Conservation (phyloP, 2,113 vertebrate species). For the Columba janthina region DNA sequence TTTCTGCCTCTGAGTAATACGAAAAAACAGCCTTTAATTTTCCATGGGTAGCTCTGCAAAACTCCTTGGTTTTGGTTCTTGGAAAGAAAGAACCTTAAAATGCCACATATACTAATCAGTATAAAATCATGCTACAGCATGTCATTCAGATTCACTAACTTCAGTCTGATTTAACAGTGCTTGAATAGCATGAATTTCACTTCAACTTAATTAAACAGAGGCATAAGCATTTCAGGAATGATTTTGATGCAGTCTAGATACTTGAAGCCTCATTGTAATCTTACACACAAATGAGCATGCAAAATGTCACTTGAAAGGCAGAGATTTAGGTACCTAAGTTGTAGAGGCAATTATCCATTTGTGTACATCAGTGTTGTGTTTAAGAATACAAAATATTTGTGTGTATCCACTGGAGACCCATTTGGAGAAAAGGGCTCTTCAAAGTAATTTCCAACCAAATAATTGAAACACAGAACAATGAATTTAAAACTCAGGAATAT, state of each 20-base stretch:
- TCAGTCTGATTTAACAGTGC: conserved; percentile 52
- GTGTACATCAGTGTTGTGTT: conserved; percentile 2
- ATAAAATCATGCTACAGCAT: conserved; percentile 36
- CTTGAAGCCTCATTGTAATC: conserved; percentile 53
- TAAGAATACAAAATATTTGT: conserved; percentile 41
- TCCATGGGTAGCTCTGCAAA: neutral
- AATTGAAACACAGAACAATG: conserved; percentile 12
- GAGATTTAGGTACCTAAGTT: conserved; percentile 37
- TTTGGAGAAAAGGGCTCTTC: conserved; percentile 14
- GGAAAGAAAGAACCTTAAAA: neutral
- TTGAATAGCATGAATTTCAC: conserved; percentile 60
- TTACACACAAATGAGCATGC: conserved; percentile 51
- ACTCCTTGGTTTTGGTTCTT: neutral
- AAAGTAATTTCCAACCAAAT: conserved; percentile 34
- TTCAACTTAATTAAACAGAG: conserved; percentile 62
- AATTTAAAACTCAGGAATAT: neutral
- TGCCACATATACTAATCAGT: neutral
- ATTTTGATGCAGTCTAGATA: conserved; percentile 43
- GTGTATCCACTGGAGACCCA: neutral
- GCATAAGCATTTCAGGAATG: conserved; percentile 53
- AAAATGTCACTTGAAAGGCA: conserved; percentile 59
- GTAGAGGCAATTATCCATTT: conserved; percentile 58
- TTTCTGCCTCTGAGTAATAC: neutral
- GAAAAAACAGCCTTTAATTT: conserved; percentile 14
- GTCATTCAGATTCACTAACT: conserved; percentile 38